Evolutionary conservation across 2,888 invertebrate species (phyloP), one percentile per base, ranked within the genome.

Genomic region (Hesperia comma): DNA sequence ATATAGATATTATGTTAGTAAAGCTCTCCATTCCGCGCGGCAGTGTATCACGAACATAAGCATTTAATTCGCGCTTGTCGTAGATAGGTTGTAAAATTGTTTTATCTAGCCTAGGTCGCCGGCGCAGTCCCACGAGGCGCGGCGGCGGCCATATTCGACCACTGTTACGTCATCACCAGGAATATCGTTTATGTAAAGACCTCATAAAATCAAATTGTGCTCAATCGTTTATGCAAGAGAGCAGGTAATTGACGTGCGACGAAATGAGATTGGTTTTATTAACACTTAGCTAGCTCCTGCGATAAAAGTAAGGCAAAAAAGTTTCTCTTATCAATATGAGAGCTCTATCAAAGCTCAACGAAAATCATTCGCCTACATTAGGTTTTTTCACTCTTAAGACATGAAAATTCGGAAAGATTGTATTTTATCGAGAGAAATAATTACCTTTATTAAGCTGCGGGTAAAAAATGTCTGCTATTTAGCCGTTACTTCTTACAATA

Each of bases 101-200:
- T 68, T 63, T 61, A 63, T 55, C 56, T 46, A 55, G 33, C 55
- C 37, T 33, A 61, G 55, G 63, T 37, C 8, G 37, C 37, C 37
- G 37, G 49, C 55, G 71, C 68, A 69, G 69, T 69, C 67, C 67
- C 56, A 58, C 57, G 63, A 69, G 69, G 61, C 63, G 57, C 55
- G 63, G 53, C 61, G 54, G 40, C 15, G 54, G 66, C 57, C 55
- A 63, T 46, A 64, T 54, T 67, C 61, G 55, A 69, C 33, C 32
- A 63, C 43, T 62, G 63, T 71, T 71, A 67, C 68, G 63, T 67
- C 69, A 67, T 66, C 53, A 66, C 19, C 33, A 33, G 33, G 43
- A 63, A 17, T 56, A 56, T 49, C 17, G 41, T 62, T 62, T 62
- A 62, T 62, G 56, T 63, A 63, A 63, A 41, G 54, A 56, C 55